Evolutionary conservation across 1,140 invertebrate genomes (phyloP).

Genomic region (Meloidogyne hapla): DNA sequence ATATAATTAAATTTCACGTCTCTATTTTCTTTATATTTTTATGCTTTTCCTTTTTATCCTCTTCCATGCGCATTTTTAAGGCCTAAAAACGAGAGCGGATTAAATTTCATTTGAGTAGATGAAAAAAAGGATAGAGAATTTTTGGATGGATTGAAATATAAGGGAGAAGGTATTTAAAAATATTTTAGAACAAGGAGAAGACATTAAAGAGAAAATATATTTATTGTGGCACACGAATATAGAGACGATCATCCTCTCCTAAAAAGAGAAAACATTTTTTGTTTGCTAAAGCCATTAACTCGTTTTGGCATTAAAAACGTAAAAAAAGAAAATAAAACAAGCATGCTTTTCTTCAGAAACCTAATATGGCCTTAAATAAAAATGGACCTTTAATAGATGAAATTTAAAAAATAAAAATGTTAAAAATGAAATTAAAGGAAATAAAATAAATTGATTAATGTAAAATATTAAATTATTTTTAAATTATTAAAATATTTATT

Average conservation of each 20-base stretch:
- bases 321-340: not conserved
- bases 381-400: too few relatives aligned
- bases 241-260: not conserved
- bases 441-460: too few relatives aligned
- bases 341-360: not conserved
- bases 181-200: too few relatives aligned
- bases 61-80: not conserved
- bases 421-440: not conserved
- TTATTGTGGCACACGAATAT: not conserved
- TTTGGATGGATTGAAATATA: too few relatives aligned
- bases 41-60: not conserved
- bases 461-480: too few relatives aligned
- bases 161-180: too few relatives aligned
- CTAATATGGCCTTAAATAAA: not conserved
- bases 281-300: not conserved
- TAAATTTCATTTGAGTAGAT: not conserved
- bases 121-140: not conserved
- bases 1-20: constrained; percentile 6
- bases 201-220: too few relatives aligned
- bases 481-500: too few relatives aligned
- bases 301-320: not conserved
- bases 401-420: not conserved
- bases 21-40: not conserved
- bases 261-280: not conserved
- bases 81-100: not conserved